A percentile compares a stretch with the other conserved stretches of the same genome.
phyloP scores from a whole-genome alignment of 2,888 invertebrate species.

The Morpho achilles region DNA sequence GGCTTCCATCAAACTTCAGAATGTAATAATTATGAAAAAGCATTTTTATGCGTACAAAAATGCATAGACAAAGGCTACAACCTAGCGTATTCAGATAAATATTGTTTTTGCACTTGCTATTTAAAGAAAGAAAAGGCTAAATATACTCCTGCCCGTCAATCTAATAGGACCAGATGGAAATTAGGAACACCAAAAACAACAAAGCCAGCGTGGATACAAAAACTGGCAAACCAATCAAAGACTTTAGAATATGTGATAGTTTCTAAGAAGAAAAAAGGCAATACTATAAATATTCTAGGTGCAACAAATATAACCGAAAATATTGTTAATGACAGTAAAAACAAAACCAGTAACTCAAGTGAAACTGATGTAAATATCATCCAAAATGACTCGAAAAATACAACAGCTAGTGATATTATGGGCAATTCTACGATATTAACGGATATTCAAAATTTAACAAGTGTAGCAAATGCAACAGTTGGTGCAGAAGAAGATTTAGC shows the following conservation, averaged over 20 bases:
- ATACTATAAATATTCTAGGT: neutral
- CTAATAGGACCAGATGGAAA: slow-evolving; percentile 35
- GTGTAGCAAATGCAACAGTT: neutral
- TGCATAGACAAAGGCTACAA: slow-evolving; percentile 50
- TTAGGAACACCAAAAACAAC: slow-evolving; percentile 47
- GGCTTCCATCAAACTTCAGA: slow-evolving; percentile 52
- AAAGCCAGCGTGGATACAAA: slow-evolving; percentile 45
- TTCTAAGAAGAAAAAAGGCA: neutral
- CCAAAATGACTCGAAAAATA: neutral
- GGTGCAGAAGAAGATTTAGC: neutral
- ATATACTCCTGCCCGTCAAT: slow-evolving; percentile 15
- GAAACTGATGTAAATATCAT: neutral
- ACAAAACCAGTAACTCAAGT: neutral
- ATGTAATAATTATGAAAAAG: slow-evolving; percentile 44
- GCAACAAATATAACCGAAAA: neutral
- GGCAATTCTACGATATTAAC: neutral
- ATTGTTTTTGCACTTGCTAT: slow-evolving; percentile 53
- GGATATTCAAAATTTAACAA: neutral
- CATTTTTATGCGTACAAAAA: slow-evolving; percentile 51
- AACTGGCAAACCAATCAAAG: slow-evolving; percentile 2
- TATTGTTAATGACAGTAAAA: neutral
- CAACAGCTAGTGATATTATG: neutral
- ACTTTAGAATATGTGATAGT: neutral
- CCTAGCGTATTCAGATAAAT: slow-evolving; percentile 47
- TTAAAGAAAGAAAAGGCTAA: slow-evolving; percentile 39